Base-by-base conservation (phyloP, 1,140 invertebrate genomes). In the Panonychus citri region DNA sequence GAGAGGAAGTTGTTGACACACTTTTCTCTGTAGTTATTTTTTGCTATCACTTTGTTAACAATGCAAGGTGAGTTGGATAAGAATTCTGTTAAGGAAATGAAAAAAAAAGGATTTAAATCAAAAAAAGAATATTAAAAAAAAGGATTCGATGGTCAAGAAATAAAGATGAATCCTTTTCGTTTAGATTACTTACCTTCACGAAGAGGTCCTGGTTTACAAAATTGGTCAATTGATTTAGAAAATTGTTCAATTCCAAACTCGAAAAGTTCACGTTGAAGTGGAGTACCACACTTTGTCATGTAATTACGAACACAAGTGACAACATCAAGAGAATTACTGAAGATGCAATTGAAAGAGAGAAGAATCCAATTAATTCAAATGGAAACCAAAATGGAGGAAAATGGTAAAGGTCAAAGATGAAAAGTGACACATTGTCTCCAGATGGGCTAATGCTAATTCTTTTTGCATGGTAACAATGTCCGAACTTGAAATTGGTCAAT, bases 281-380 rank as follows among this genome's bases (percentile, higher is more conserved):
- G 64, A 7, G 64, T 65, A 40, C 57, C 62, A 59, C 64, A 65
- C 30, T 62, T 64, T 28, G 57, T 62, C 7, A 63, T 59, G 59
- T 60, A 65, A 27, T 59, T 57, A 26, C 57, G 60, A 3, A 63
- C 26, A 53, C 64, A 65, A 15, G 62, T 57, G 8, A 55, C 26
- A 12, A 61, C 62, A 57, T 64, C 37, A 28, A 51, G 5, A 3
- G 25, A 28, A 19, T 51, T 51, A 17, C 49, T 51, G n/a, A n/a
- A 26, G 12, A 51, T 27, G 8, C 17, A 43, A n/a, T n/a, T 39
- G 37, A 39, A 21, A 43, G 5, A 17, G 4, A 43, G 4, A 43
- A n/a, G 4, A n/a, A 17, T 13, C 42, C 2, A 27, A 1, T 40
- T n/a, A 2, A 42, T 40, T n/a, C n/a, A n/a, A n/a, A n/a, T n/a